Evolutionary conservation across 2,888 invertebrate genomes (phyloP), one percentile per base, ranked within the genome.

Genomic region (Tinea trinotella): DNA sequence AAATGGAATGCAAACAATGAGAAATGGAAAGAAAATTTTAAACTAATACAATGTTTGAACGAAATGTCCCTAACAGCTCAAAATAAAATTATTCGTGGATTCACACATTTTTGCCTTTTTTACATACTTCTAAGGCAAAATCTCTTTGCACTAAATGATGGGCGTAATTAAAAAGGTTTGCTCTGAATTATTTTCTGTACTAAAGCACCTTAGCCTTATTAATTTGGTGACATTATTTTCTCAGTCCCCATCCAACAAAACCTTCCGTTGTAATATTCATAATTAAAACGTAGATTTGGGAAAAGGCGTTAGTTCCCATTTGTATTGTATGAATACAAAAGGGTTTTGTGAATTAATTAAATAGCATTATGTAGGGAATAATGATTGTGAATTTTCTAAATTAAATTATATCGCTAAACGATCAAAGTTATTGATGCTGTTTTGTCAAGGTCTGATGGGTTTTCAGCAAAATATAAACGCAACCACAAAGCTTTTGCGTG

Each of bases 401-500:
- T 48, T 18, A 48, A 48, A 48, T 30, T 18, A 18, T 48, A 17
- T 48, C 19, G 48, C 18, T n/a, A 18, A 48, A 48, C 13, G 48
- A 50, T 50, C 12, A 50, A 53, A 15, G 53, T 53, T 65, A 69
- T 61, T 65, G 67, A 62, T 64, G 67, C 61, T 64, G 60, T 65
- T 61, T 60, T 67, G 69, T 70, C 67, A 71, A 71, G 71, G 67
- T 63, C 61, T 66, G 61, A 74, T 72, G 65, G 62, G 62, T 59
- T 17, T 50, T 19, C 12, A 50, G 19, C 22, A 34, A 50, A 48
- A 54, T 30, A 36, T 49, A 34, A 19, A 12, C 10, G 18, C 12
- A 17, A 36, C 56, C 62, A 65, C 63, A 76, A 80, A 76, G 75
- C 70, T 74, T 76, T 61, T 73, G 77, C 77, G 58, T 65, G 79